Evolutionary conservation across 2,888 invertebrate genomes (phyloP), one percentile per base, ranked within the genome.

Genomic region (Nomada hirtipes): DNA sequence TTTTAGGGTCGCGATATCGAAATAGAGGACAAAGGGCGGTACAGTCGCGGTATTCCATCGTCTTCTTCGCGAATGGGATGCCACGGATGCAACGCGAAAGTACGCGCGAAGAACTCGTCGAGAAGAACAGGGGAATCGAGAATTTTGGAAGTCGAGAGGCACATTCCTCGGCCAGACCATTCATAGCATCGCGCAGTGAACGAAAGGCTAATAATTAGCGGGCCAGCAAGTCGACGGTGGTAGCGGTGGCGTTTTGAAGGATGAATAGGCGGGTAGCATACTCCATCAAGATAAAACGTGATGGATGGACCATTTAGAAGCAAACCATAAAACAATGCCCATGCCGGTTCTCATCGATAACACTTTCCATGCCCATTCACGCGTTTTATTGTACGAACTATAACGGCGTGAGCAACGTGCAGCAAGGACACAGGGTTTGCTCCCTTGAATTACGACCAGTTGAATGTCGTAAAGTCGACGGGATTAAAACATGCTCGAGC

Each of bases 271-370:
- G 70, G 67, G 63, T 69, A 65, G 87, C 86, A 88, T 88, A 86
- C 86, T 85, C 83, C 87, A 88, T 88, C 87, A 80, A 85, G 88
- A 85, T 88, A 86, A 76, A 79, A 59, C 65, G 72, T 88, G 88
- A 88, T 86, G 87, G 86, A 88, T 88, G 85, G 83, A 88, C 83
- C 88, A 81, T 86, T 88, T 82, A 87, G 83, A 65, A 76, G 78
- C 84, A 77, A 86, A 87, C 86, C 88, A 75, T 88, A 86, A 88
- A 86, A 88, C 87, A 88, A 88, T 88, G 85, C 84, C 73, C 79
- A 79, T 79, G 76, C 88, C 82, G 77, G 76, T 76, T 81, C 84
- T 77, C 79, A 80, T 88, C 84, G 87, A 86, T 84, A 84, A 88
- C 87, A 84, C 86, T 87, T 86, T 82, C 83, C 82, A 86, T 82